phyloP scores from a whole-genome alignment of 2,113 vertebrate genomes.

The Hylia prasina region DNA sequence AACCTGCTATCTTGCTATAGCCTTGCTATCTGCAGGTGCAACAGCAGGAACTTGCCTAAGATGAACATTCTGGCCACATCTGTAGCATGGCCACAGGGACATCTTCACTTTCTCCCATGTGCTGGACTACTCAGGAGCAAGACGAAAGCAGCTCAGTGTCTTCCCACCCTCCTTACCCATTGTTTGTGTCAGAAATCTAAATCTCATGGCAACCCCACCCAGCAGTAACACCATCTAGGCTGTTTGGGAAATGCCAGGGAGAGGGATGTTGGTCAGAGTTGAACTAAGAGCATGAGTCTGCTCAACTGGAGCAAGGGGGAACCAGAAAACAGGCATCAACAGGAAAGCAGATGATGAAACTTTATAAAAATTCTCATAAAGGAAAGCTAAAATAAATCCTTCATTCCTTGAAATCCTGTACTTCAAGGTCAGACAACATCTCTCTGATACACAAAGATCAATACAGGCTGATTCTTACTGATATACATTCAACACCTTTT shows the following conservation, averaged over 20 bases:
- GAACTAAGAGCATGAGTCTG: neutral
- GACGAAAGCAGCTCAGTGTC: neutral
- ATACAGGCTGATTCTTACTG: neutral
- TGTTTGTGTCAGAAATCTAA: neutral
- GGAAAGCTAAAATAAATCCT: neutral
- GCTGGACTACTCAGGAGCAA: neutral
- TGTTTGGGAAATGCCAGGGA: neutral
- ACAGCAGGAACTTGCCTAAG: neutral
- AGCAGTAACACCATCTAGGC: neutral
- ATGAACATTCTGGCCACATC: neutral
- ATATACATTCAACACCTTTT: rapidly evolving
- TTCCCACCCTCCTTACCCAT: neutral
- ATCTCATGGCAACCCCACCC: neutral
- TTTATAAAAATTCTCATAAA: neutral
- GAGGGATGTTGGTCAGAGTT: neutral
- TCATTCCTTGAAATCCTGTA: neutral
- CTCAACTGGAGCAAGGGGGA: neutral
- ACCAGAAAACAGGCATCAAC: neutral
- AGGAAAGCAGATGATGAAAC: neutral
- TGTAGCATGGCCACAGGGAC: neutral
- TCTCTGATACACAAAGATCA: neutral
- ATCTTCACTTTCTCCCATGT: neutral
- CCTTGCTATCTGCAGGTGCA: neutral
- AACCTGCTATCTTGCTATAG: no score
- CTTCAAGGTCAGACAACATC: neutral